phyloP scores from a whole-genome alignment of 2,113 vertebrate genomes.

The Cariama cristata region DNA sequence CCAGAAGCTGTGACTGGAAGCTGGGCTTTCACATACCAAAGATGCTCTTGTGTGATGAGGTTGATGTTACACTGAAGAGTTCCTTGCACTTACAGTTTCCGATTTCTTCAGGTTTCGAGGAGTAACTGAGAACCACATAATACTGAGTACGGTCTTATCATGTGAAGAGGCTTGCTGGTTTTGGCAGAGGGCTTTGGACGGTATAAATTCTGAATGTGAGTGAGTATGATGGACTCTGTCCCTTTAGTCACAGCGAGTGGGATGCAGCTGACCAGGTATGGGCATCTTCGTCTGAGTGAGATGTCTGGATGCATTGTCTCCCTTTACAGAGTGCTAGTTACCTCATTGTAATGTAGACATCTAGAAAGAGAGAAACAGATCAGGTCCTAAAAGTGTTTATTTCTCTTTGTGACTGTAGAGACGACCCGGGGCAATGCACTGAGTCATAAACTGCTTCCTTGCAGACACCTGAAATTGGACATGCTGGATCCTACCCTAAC shows the following conservation, averaged over 20 bases:
- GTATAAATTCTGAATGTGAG: neutral
- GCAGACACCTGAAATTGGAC: neutral
- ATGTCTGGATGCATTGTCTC: neutral
- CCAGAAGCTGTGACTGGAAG: neutral
- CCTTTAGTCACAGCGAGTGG: neutral
- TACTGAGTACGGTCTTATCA: neutral
- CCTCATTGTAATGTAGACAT: neutral
- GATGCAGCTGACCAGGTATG: neutral
- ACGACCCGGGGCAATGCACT: neutral
- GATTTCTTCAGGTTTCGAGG: neutral
- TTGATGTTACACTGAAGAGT: accelerated
- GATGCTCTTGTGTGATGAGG: neutral
- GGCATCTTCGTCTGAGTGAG: neutral
- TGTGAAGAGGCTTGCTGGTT: neutral
- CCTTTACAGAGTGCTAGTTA: neutral
- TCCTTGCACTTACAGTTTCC: neutral
- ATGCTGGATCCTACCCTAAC: neutral
- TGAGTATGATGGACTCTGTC: neutral
- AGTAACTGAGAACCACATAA: neutral
- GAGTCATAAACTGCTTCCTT: neutral
- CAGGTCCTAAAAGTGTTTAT: neutral
- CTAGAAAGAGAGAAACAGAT: neutral
- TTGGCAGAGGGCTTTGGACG: neutral
- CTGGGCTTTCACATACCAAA: accelerated
- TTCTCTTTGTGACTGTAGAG: neutral